Conservation (phyloP, 2,113 vertebrate species). For the Hippocampus comes region DNA sequence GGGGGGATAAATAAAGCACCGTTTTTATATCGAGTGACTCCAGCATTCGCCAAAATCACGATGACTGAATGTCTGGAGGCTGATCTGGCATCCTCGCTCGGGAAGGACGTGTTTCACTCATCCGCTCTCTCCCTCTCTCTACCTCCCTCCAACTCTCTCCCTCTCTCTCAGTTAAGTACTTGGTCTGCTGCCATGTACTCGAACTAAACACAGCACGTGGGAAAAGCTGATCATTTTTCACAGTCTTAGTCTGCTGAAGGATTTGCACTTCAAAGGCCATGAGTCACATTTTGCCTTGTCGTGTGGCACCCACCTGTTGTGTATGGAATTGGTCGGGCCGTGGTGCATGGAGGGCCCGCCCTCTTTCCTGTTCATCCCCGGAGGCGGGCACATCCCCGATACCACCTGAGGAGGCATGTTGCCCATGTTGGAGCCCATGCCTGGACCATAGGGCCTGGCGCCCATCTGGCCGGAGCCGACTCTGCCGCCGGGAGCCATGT, state of each 20-base stretch:
- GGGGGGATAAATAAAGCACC: conserved; percentile 2
- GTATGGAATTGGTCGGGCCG: conserved; percentile 87
- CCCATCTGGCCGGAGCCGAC: conserved; percentile 89
- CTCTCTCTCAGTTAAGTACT: conserved; percentile 21
- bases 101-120: conserved; percentile 29
- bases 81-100: conserved; percentile 26
- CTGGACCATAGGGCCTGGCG: conserved; percentile 82
- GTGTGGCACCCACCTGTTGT: conserved; percentile 81
- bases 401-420: conserved; percentile 86
- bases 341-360: conserved; percentile 83
- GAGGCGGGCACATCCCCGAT: conserved; percentile 93
- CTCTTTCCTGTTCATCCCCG: conserved; percentile 91
- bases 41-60: conserved; percentile 17
- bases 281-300: not conserved
- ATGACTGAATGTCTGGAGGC: conserved; percentile 23
- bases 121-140: conserved; percentile 27
- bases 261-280: conserved; percentile 1
- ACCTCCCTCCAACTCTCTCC: conserved; percentile 11
- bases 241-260: not conserved
- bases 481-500: conserved; percentile 84
- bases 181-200: conserved; percentile 37
- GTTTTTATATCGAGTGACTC: conserved; percentile 25
- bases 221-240: conserved; percentile 33
- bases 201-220: conserved; percentile 34
- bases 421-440: conserved; percentile 86